A percentile compares a stretch with the other conserved stretches of the same genome.
Conservation (phyloP, 2,113 vertebrate species). For the Jacana jacana region DNA sequence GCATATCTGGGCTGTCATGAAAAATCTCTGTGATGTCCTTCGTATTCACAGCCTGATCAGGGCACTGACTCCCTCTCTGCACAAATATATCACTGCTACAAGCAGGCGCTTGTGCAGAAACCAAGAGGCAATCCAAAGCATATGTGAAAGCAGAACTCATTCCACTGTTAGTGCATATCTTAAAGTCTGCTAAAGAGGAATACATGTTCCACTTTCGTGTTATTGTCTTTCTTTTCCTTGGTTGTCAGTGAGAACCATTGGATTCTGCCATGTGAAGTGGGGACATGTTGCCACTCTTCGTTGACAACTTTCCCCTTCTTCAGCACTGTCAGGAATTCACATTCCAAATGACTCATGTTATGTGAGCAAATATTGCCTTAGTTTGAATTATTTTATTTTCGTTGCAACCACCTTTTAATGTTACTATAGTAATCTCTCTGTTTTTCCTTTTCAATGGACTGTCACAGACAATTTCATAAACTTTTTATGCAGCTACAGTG, state of each 20-base stretch:
- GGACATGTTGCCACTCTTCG: not conserved
- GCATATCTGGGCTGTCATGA: not conserved
- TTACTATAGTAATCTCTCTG: conserved; percentile 54
- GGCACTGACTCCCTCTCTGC: not conserved
- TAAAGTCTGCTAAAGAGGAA: not conserved
- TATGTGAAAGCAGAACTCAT: not conserved
- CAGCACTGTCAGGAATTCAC: not conserved
- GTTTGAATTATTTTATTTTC: conserved; percentile 37
- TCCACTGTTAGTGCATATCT: not conserved
- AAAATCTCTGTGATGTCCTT: not conserved
- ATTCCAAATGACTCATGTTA: not conserved
- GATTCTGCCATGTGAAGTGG: not conserved
- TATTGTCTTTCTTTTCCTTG: not conserved
- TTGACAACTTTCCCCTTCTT: not conserved
- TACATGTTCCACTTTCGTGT: not conserved
- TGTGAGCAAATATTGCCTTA: conserved; percentile 39
- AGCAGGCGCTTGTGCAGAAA: not conserved
- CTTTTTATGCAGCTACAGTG: not conserved
- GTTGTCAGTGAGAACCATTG: not conserved
- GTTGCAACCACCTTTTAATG: not conserved
- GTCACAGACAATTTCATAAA: conserved; percentile 16
- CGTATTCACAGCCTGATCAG: not conserved
- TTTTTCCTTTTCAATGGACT: not conserved
- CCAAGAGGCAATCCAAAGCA: conserved; percentile 15
- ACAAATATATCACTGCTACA: not conserved